Conservation (phyloP, 2,113 vertebrate genomes). For the sheep (Ovis aries) region ARS-UI_Ramb_v3.0 NC_056056.1:166779001-166779500, state of each 20-base stretch:
- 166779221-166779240: conserved; percentile 13
- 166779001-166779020: conserved; percentile 33
- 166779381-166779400: not conserved
- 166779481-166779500: not conserved
- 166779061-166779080: conserved; percentile 25
- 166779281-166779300: not conserved
- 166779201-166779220: not conserved
- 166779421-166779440: not conserved
- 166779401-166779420: not conserved
- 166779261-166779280: not conserved
- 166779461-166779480: not conserved
- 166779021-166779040: conserved; percentile 16
- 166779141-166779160: not conserved
- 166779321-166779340: not conserved
- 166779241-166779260: conserved; percentile 35
- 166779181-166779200: not conserved
- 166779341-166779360: not conserved
- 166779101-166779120: not conserved
- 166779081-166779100: conserved; percentile 23
- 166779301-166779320: not conserved
- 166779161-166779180: conserved; percentile 32
- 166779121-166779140: not conserved
- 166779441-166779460: not conserved
- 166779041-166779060: conserved; percentile 12
- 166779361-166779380: not conserved